Evolutionary conservation across 2,113 vertebrate genomes (phyloP).

Genomic region (Cryptotis parvus): DNA sequence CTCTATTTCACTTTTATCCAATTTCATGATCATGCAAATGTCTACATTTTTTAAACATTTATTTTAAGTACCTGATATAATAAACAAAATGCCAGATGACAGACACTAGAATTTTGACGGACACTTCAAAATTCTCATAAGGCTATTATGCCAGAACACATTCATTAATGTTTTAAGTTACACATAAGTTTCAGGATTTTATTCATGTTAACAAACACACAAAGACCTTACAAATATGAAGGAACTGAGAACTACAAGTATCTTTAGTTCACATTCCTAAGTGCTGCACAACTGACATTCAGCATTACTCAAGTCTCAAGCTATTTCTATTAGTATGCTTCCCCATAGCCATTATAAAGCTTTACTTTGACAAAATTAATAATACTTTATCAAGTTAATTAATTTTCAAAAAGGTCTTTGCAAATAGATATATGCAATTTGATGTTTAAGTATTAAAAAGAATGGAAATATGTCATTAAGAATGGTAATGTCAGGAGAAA

Average conservation of each 20-base stretch:
- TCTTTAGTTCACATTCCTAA: not conserved
- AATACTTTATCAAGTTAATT: no score
- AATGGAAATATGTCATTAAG: no score
- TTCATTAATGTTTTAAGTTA: not conserved
- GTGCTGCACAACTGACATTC: not conserved
- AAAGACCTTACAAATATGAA: not conserved
- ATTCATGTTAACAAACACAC: not conserved
- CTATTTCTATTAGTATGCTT: no score
- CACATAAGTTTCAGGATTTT: not conserved
- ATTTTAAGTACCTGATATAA: not conserved
- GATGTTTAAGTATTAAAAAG: no score
- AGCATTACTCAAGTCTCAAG: not conserved
- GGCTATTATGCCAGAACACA: not conserved
- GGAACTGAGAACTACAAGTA: not conserved
- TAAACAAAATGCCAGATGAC: not conserved
- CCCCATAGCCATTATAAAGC: no score
- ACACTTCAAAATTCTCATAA: no score
- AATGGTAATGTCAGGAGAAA: no score
- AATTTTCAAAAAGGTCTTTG: no score
- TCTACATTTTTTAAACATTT: constrained; percentile 36
- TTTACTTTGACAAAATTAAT: no score
- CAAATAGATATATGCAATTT: no score
- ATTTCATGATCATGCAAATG: not conserved
- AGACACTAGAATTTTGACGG: not conserved
- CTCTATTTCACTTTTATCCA: not conserved